Evolutionary conservation across 2,113 vertebrate genomes (phyloP), one percentile per base, ranked within the genome.

Genomic region (Oncorhynchus clarkii): DNA sequence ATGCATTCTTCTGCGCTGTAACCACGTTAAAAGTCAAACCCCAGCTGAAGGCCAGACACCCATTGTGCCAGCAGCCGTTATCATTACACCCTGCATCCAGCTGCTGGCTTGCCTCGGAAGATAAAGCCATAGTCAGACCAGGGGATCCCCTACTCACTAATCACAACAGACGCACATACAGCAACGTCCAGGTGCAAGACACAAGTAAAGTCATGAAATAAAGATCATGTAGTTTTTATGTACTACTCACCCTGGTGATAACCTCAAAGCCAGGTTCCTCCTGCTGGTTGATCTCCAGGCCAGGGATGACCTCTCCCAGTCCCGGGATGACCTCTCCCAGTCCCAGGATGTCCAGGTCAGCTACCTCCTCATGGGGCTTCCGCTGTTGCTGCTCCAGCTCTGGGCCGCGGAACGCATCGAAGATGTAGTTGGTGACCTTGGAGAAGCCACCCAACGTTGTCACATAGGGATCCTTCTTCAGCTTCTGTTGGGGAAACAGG

Each of bases 211-310:
- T 45, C 39, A 45, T 45, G 9, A 45, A 45, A 45, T 12, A 45
- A 45, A 45, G 39, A 45, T 12, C 1, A 9, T 45, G 9, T 45
- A 11, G 9, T 60, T 20, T 14, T n/a, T 18, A 13, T 13, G 49
- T 18, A 45, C 22, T 31, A 93, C 96, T 97, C 87, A 99, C 98
- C 89, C 95, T 94, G 82, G 96, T 99, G 91, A 99, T 97, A 88
- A 99, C 97, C 94, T 99, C 98, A 77, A 99, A 99, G 76, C 98
- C 98, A 0, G 96, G 97, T 84, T 99, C 98, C 85, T 98, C 96
- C 89, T 99, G 97, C 76, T 99, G 97, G 89, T 98, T 97, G 89
- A 99, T 98, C 90, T 98, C 96, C 81, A 99, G 92, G 1, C 95
- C 97, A n/a, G 97, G 51, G 91, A 99, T 97, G 88, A 99, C 97